Evolutionary conservation across 2,888 invertebrate genomes (phyloP).

Genomic region (Lasius platythorax): DNA sequence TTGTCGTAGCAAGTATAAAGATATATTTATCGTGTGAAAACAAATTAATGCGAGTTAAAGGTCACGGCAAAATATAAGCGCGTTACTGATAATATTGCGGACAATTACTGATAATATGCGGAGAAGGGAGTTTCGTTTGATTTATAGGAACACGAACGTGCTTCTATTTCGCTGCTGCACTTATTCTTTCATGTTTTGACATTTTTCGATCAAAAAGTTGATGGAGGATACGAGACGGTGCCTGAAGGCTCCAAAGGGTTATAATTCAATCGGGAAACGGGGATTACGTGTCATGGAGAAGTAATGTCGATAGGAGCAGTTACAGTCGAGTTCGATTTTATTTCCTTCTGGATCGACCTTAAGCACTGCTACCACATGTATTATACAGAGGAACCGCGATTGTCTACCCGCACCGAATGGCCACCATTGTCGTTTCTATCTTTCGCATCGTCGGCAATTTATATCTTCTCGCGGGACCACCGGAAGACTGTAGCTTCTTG

Average conservation of each 20-base stretch:
- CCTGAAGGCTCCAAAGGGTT: slow-evolving; percentile 50
- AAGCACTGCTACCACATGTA: slow-evolving; percentile 66
- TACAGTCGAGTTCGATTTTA: slow-evolving; percentile 62
- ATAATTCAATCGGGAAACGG: slow-evolving; percentile 65
- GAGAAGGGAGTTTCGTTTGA: slow-evolving; percentile 46
- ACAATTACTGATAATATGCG: neutral
- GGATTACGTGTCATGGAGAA: slow-evolving; percentile 53
- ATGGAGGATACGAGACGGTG: slow-evolving; percentile 51
- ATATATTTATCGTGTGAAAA: neutral
- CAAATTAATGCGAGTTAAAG: neutral
- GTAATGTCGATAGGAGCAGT: slow-evolving; percentile 55
- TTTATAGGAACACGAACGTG: slow-evolving; percentile 52
- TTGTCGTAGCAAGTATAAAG: slow-evolving; percentile 4
- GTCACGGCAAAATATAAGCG: neutral
- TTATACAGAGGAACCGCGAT: slow-evolving; percentile 66
- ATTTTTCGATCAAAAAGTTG: slow-evolving; percentile 64
- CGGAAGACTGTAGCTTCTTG: slow-evolving; percentile 62
- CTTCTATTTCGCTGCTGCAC: slow-evolving; percentile 43
- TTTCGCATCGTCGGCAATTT: slow-evolving; percentile 69
- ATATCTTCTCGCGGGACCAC: slow-evolving; percentile 64
- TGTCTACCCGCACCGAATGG: slow-evolving; percentile 66
- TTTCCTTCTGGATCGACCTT: slow-evolving; percentile 64
- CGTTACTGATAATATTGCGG: neutral
- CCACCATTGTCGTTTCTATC: slow-evolving; percentile 64
- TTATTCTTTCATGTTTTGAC: slow-evolving; percentile 64